phyloP scores from a whole-genome alignment of 2,113 vertebrate genomes.

The Lepus europaeus region DNA sequence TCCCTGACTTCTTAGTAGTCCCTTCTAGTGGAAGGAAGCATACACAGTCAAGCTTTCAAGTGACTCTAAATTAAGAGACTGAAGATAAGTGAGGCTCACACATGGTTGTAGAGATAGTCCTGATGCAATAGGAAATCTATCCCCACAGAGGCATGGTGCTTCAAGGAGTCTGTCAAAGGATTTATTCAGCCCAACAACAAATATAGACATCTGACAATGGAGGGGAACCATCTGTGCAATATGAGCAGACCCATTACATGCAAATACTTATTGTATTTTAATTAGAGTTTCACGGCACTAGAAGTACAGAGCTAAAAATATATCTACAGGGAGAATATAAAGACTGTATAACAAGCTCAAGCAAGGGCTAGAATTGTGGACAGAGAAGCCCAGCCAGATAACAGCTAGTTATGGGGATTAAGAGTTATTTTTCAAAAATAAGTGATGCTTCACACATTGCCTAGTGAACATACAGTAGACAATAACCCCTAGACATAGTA shows the following conservation, averaged over 20 bases:
- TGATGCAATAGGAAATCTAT: background rate
- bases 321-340: constrained; percentile 56
- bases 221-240: constrained; percentile 80
- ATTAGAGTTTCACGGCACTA: constrained; percentile 71
- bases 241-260: constrained; percentile 43
- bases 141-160: background rate
- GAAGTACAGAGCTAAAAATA: constrained; percentile 73
- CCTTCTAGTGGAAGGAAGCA: background rate
- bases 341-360: constrained; percentile 68
- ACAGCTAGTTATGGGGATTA: background rate
- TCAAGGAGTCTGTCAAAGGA: constrained; percentile 51
- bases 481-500: background rate
- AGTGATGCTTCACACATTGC: background rate
- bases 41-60: background rate
- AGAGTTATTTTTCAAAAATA: constrained; percentile 25
- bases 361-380: background rate
- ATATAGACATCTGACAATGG: constrained; percentile 74
- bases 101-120: background rate
- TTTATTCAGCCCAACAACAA: constrained; percentile 57
- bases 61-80: background rate
- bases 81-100: background rate
- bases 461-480: background rate
- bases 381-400: background rate
- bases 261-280: constrained; percentile 74
- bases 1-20: background rate